Conservation (phyloP, 2,888 invertebrate species). For the Barypeithes pellucidus region DNA sequence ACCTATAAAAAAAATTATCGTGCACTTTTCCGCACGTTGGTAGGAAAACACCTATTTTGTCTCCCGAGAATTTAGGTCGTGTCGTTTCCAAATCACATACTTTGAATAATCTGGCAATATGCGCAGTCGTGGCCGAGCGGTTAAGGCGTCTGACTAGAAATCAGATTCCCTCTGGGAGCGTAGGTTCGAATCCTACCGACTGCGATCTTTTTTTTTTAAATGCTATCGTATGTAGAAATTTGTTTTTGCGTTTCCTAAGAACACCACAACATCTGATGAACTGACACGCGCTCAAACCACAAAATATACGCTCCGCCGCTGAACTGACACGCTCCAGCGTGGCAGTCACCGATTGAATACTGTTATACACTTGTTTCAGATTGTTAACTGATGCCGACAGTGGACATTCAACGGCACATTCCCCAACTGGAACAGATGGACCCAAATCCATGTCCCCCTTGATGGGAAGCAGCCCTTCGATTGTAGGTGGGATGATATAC, state of each 20-base stretch:
- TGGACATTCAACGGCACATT: conserved; percentile 93
- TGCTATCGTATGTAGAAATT: too few relatives aligned
- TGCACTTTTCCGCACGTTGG: too few relatives aligned
- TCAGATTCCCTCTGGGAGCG: conserved; percentile 93
- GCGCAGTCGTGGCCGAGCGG: conserved; percentile 91
- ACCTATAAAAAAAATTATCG: too few relatives aligned
- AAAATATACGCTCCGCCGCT: too few relatives aligned
- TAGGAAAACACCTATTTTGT: too few relatives aligned
- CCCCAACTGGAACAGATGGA: conserved; percentile 83
- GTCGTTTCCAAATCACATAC: background rate
- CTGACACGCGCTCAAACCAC: too few relatives aligned
- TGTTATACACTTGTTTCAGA: too few relatives aligned
- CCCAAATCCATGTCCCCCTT: conserved; percentile 87
- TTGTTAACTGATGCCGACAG: conserved; percentile 88
- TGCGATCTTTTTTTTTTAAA: conserved; percentile 72
- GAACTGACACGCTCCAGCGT: too few relatives aligned
- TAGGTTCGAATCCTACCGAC: conserved; percentile 92
- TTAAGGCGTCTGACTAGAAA: conserved; percentile 93
- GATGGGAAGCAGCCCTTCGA: conserved; percentile 75
- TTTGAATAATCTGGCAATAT: conserved; percentile 69
- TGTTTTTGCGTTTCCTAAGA: too few relatives aligned
- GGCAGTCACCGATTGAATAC: too few relatives aligned
- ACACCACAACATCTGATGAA: too few relatives aligned
- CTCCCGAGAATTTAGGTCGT: too few relatives aligned
- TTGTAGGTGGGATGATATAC: conserved; percentile 84